phyloP scores from a whole-genome alignment of 2,113 vertebrate species.

The Oriolus oriolus region DNA sequence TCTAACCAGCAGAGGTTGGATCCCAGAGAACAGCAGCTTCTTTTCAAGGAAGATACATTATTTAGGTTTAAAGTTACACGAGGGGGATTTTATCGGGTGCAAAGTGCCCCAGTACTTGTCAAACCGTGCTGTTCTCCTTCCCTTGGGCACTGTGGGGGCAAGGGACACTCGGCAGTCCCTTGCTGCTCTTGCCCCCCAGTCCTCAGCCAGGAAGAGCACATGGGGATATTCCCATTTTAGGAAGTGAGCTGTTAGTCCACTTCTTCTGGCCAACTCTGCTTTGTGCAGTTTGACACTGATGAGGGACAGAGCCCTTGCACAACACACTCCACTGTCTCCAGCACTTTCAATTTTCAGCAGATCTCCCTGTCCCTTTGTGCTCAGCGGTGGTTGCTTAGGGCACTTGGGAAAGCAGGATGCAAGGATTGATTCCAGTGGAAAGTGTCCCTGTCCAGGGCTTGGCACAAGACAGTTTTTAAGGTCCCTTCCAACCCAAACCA shows the following conservation, averaged over 20 bases:
- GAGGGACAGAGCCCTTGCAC: not conserved
- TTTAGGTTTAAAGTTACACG: not conserved
- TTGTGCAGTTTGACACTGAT: not conserved
- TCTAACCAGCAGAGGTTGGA: not conserved
- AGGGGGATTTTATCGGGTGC: not conserved
- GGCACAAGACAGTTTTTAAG: not conserved
- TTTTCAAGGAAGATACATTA: not conserved
- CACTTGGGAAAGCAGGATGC: not conserved
- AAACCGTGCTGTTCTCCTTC: not conserved
- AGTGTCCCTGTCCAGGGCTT: not conserved
- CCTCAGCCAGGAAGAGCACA: not conserved
- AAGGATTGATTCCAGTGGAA: not conserved
- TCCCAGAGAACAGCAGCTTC: not conserved
- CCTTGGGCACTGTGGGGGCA: not conserved
- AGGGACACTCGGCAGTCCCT: not conserved
- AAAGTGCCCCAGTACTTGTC: not conserved
- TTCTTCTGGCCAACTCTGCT: not conserved
- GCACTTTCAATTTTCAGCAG: not conserved
- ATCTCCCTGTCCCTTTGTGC: not conserved
- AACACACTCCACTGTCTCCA: not conserved
- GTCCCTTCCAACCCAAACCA: not conserved
- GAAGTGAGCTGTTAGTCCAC: not conserved
- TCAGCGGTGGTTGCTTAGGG: not conserved
- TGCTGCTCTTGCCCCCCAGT: not conserved
- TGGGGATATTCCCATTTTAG: conserved; percentile 4